phyloP scores from a whole-genome alignment of 2,888 invertebrate species.

The Chrysolina oricalcia region DNA sequence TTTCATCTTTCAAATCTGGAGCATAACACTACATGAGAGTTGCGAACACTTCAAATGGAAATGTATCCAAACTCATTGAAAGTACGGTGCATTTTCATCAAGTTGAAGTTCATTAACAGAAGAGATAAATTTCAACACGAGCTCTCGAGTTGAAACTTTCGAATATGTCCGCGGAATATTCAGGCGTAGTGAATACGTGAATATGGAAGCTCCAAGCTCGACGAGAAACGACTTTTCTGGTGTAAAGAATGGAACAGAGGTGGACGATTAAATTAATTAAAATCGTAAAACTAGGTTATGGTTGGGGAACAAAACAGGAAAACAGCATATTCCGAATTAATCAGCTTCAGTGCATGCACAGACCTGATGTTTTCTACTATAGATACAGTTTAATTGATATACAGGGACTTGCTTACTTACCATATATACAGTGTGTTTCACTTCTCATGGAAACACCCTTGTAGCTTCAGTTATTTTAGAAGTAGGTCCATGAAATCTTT shows the following conservation, averaged over 20 bases:
- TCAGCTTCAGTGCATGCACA: not conserved
- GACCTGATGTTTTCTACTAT: not conserved
- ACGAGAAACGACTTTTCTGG: not conserved
- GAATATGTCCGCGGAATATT: not conserved
- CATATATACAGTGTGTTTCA: too few relatives aligned
- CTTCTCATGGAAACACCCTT: too few relatives aligned
- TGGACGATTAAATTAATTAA: conserved; percentile 11
- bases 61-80: not conserved
- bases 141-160: conserved; percentile 6
- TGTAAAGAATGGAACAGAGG: not conserved
- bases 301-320: not conserved
- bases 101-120: conserved; percentile 1
- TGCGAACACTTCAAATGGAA: not conserved
- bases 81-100: not conserved
- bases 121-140: not conserved
- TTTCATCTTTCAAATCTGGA: not conserved
- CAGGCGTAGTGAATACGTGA: not conserved
- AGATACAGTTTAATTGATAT: too few relatives aligned
- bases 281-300: conserved; percentile 3
- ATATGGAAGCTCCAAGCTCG: not conserved
- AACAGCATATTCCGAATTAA: not conserved
- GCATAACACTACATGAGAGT: not conserved
- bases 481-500: too few relatives aligned
- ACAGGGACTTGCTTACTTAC: too few relatives aligned
- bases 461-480: too few relatives aligned